Base-by-base conservation (phyloP, 53 echinoderm and acorn worm species). In the Paracentrotus lividus region DNA sequence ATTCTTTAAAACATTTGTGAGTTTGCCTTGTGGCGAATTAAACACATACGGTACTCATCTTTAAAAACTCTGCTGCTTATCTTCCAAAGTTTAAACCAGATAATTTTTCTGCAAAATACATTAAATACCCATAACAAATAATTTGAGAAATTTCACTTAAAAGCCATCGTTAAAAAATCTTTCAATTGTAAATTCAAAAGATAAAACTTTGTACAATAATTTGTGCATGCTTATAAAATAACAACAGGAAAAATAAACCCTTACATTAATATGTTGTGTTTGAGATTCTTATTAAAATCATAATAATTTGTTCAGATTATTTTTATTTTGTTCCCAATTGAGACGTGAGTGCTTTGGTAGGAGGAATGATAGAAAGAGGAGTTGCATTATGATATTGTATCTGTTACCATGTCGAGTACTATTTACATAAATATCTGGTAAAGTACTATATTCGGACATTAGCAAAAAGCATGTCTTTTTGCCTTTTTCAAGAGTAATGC, bases 341-440 rank as follows among this genome's bases (percentile, higher is more conserved):
- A 27, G 31, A 7, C n/a, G 8, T 29, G 0, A 27, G 64, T 64
- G 4, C 18, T n/a, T 40, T 36, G 72, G 40, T 36, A 3, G 16
- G 12, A 4, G 24, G 38, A 21, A 26, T 56, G n/a, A n/a, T 56
- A 51, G n/a, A 31, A 87, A 57, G 3, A 33, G 55, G 36, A 38
- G 5, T 20, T 56, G 55, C 34, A 33, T 56, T 87, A 56, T 32
- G 1, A 56, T 81, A 81, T n/a, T 42, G 76, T 10, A 81, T 27
- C 76, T 47, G 49, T 81, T 81, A 38, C n/a, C 40, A 72, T 72
- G 72, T 36, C 5, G 20, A 72, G 27, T 72, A 38, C 81, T 81
- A 81, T 45, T 81, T 81, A 81, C 81, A 77, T 20, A 43, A 47
- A 45, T 42, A 76, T n/a, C 42, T 76, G 36, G 76, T 76, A 76